Percentiles rank a stretch among this genome's conserved stretches.
phyloP scores from a whole-genome alignment of 2,888 invertebrate species.

The Volucella zonaria region DNA sequence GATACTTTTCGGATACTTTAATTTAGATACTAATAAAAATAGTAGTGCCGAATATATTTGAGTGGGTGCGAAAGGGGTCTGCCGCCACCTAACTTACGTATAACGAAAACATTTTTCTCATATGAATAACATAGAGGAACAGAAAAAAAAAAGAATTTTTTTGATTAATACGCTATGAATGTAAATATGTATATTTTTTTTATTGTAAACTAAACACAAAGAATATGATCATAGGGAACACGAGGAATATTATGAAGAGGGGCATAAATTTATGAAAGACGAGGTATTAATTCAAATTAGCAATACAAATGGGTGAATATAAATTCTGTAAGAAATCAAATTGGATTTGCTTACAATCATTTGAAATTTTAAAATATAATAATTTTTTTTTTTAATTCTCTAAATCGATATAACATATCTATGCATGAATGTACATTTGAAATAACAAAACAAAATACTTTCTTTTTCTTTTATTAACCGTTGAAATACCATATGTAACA shows the following conservation, averaged over 20 bases:
- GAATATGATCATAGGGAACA: background rate
- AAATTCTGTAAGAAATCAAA: no score
- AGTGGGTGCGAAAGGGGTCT: constrained; percentile 63
- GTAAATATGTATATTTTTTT: background rate
- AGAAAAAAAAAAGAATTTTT: constrained; percentile 6
- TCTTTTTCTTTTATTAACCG: no score
- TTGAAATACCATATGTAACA: no score
- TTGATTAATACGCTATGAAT: constrained; percentile 1
- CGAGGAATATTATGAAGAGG: no score
- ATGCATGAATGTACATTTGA: background rate
- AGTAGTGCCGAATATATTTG: constrained; percentile 50
- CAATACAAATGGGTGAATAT: no score
- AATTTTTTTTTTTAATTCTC: background rate
- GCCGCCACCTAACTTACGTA: constrained; percentile 15
- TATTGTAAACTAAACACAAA: constrained; percentile 22
- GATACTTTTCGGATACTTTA: constrained; percentile 50
- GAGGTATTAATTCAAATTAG: no score
- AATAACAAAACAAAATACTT: no score
- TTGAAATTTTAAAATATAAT: no score
- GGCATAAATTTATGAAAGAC: no score
- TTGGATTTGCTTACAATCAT: no score
- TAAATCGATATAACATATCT: background rate
- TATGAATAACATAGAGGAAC: constrained; percentile 36
- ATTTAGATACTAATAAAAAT: constrained; percentile 70
- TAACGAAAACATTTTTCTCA: constrained; percentile 44